These are phyloP conservation scores for Serilophus lunatus DNA, from an alignment of 2,113 vertebrate species.

Conservation along the genomic window DNA sequence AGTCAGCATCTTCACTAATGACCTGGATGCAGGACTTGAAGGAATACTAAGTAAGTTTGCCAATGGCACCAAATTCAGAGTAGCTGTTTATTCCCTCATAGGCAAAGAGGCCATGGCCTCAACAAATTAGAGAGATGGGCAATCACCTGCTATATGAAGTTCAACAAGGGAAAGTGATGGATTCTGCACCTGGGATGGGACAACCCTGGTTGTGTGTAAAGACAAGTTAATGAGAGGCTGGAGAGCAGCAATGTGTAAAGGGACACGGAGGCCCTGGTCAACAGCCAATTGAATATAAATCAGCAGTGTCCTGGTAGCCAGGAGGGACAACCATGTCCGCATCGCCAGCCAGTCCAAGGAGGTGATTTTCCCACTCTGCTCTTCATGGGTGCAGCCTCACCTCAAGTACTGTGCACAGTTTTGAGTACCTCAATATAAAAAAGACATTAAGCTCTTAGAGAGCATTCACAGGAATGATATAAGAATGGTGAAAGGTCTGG, in stretches of 20 bases:
- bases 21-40: neutral
- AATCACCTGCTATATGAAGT: neutral
- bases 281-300: neutral
- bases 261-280: neutral
- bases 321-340: neutral
- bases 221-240: neutral
- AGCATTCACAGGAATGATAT: neutral
- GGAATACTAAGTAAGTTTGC: neutral
- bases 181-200: neutral
- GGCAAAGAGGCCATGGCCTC: neutral
- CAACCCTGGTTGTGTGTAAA: neutral
- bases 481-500: neutral
- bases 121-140: neutral
- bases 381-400: neutral
- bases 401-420: neutral
- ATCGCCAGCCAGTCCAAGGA: neutral
- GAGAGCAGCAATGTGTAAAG: neutral
- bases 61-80: neutral
- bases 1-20: neutral
- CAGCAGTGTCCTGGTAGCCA: neutral
- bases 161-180: neutral
- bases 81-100: neutral
- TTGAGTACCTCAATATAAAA: neutral
- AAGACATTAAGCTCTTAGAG: neutral
- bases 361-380: neutral